Percentiles rank a stretch among this genome's conserved stretches.
These are phyloP conservation scores for Rhabdornis inornatus DNA, from an alignment of 2,113 vertebrate genomes.

Conservation along the genomic window DNA sequence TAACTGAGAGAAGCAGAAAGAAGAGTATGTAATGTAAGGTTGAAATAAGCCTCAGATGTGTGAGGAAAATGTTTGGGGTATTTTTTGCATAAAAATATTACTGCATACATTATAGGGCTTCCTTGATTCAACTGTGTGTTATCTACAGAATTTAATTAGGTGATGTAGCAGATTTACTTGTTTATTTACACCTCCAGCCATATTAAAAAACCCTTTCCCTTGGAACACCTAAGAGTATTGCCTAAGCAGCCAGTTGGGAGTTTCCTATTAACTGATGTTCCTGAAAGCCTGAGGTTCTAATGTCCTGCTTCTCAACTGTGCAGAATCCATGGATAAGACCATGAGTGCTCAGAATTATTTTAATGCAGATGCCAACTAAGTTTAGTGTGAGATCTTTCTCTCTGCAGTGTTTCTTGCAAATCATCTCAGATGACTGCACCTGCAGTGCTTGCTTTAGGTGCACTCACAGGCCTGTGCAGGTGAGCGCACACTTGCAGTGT, in stretches of 20 bases:
- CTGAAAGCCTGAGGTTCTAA: neutral
- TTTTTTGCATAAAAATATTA: neutral
- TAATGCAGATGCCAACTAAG: neutral
- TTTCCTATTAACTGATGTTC: neutral
- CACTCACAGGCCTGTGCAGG: neutral
- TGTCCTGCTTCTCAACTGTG: neutral
- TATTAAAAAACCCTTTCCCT: neutral
- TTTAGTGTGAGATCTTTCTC: neutral
- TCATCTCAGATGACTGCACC: neutral
- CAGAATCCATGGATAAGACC: neutral
- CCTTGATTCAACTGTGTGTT: neutral
- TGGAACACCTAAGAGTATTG: neutral
- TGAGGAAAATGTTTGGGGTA: neutral
- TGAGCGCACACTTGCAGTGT: neutral
- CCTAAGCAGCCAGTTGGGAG: neutral
- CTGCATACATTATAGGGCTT: neutral
- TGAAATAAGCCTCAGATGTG: neutral
- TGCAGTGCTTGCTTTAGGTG: neutral
- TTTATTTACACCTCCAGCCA: neutral
- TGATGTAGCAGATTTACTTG: neutral
- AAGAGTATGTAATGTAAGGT: neutral
- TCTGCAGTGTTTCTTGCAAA: neutral
- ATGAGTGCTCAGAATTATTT: neutral
- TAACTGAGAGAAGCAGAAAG: neutral
- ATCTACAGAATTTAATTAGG: neutral